Base-by-base conservation (phyloP, 1,140 invertebrate species). In the Epicauta chinensis region DNA sequence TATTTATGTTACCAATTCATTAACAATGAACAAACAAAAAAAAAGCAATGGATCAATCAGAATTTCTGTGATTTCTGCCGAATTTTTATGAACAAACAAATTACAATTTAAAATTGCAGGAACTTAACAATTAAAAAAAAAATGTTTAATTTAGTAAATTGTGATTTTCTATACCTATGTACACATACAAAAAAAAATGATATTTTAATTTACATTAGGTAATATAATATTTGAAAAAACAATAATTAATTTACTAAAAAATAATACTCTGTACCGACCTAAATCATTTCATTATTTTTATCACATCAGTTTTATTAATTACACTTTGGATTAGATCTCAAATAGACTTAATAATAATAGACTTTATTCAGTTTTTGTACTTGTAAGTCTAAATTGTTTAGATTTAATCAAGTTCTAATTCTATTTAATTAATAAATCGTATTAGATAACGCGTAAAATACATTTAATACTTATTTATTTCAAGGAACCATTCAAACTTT, bases 401-500 rank as follows among this genome's bases (percentile, higher is more conserved):
- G 7, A 23, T 5, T 23, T 5, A 23, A 7, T 23, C 23, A 23
- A 23, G 23, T 23, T 23, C 23, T 23, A 23, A 23, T 23, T 2
- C 23, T 23, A 23, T 23, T 23, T 23, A 23, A 5, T 23, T 23
- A 23, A 5, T 23, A 23, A 7, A 7, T 23, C 7, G 23, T 2
- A 23, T 23, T 23, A 23, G 7, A 7, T 5, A 23, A 23, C 15
- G 16, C 9, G 12, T 10, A 16, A 13, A 14, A 16, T 39, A 39
- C 11, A 14, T 23, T 23, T 23, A 23, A 23, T 23, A 23, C 23
- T 23, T 5, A 23, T 32, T 12, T 46, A 36, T 23, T 46, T 31
- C 17, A 40, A 56, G 54, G 54, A 56, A 56, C 53, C 54, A 56
- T 56, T 40, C 2, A 32, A 38, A 44, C 46, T 14, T 30, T 45